Evolutionary conservation across 1,140 invertebrate genomes (phyloP).

Genomic region (Thaumatotibia leucotreta): DNA sequence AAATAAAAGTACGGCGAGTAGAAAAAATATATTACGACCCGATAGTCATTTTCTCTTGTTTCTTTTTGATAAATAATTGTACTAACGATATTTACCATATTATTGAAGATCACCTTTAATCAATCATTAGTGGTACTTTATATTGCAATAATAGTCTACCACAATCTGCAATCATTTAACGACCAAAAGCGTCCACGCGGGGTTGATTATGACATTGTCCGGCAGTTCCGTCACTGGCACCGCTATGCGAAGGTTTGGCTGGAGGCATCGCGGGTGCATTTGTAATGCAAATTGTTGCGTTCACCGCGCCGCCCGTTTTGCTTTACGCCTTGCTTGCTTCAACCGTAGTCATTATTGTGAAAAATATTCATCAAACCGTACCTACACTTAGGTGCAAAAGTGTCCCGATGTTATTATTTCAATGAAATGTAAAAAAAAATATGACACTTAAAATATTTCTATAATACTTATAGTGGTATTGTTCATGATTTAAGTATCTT

Average conservation of each 20-base stretch:
- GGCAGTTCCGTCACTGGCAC: conserved; percentile 33
- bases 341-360: conserved; percentile 66
- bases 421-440: too few relatives aligned
- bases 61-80: too few relatives aligned
- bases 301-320: conserved; percentile 42
- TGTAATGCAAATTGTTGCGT: conserved; percentile 72
- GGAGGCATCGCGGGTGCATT: conserved; percentile 57
- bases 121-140: too few relatives aligned
- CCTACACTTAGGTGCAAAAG: too few relatives aligned
- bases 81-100: conserved; percentile 21
- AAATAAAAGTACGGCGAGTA: too few relatives aligned
- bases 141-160: conserved; percentile 49
- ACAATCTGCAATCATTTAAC: conserved; percentile 72
- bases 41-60: too few relatives aligned
- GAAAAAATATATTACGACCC: too few relatives aligned
- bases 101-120: conserved; percentile 26
- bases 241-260: conserved; percentile 39
- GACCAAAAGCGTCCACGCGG: conserved; percentile 68
- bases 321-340: conserved; percentile 62
- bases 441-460: too few relatives aligned
- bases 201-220: conserved; percentile 74
- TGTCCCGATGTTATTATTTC: too few relatives aligned
- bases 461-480: too few relatives aligned
- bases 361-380: conserved; percentile 60
- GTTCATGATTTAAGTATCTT: too few relatives aligned